Base-by-base conservation (phyloP, 2,113 vertebrate genomes). In the Sisor rabdophorus region DNA sequence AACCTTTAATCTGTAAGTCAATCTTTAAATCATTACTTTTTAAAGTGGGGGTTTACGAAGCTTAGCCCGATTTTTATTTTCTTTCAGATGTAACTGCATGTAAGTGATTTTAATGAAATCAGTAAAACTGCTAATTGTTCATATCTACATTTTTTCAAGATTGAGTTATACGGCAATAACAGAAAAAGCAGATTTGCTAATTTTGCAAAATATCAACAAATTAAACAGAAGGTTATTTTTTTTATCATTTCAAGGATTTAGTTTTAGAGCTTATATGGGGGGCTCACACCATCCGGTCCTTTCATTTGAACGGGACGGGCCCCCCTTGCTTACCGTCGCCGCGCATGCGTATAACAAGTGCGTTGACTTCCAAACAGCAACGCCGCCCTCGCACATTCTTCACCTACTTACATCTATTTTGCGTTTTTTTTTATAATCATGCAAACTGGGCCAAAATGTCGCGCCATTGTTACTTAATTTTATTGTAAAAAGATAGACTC, bases 321-420 rank as follows among this genome's bases (percentile, higher is more conserved):
- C 80, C 76, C 77, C 73, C 80, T 59, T 54, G 60, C 28, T 28
- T 69, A 67, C 59, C 6, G 12, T 20, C 1, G 4, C 3, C 44
- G 44, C 79, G 58, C 73, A 65, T 44, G 56, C 72, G 55, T 65
- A 75, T 47, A 82, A 69, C 16, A 64, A 28, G 77, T 53, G 65
- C 26, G 79, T 55, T 65, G 30, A 6, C 56, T 70, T 52, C 48
- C 22, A 72, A 75, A 71, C 56, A 64, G 48, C 58, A 26, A 36
- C 71, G 70, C 55, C 65, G 40, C 76, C 72, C 80, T 67, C 44
- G 60, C 73, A 20, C 77, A 71, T 79, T 78, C 75, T 68, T 56
- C 75, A 65, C 67, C 20, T 36, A 73, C 74, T 77, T 63, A 36
- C 58, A 73, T 47, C 59, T 54, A 24, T 19, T 44, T 47, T 19